phyloP scores from a whole-genome alignment of 92 coral and sea anemone genomes.

The Epizoanthus stellaris region DNA sequence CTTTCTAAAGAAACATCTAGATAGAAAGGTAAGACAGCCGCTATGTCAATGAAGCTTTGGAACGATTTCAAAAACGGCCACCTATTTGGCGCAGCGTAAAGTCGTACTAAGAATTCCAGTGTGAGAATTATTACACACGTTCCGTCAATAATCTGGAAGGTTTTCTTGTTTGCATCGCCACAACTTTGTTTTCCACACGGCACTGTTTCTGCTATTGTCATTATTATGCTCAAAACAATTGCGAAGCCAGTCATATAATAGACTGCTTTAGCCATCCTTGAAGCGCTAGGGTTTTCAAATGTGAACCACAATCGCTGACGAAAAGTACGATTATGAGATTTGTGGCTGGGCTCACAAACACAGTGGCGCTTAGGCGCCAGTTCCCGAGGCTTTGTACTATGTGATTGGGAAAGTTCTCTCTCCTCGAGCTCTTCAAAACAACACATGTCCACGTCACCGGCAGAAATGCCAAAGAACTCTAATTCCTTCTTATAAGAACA shows the following conservation, averaged over 20 bases:
- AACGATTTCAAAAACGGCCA: slow-evolving; percentile 80
- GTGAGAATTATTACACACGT: slow-evolving; percentile 86
- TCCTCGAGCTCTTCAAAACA: slow-evolving; percentile 91
- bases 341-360: slow-evolving; percentile 49
- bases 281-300: slow-evolving; percentile 83
- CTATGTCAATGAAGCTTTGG: slow-evolving; percentile 87
- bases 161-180: slow-evolving; percentile 67
- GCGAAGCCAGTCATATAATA: slow-evolving; percentile 79
- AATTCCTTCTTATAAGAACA: slow-evolving; percentile 86
- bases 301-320: slow-evolving; percentile 77
- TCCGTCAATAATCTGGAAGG: slow-evolving; percentile 81
- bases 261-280: slow-evolving; percentile 68
- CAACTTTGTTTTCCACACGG: slow-evolving; percentile 82
- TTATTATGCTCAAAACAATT: slow-evolving; percentile 74
- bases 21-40: slow-evolving; percentile 90
- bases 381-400: slow-evolving; percentile 11
- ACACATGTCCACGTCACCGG: slow-evolving; percentile 80
- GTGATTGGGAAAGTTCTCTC: neutral
- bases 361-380: slow-evolving; percentile 35
- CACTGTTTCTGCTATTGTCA: slow-evolving; percentile 88
- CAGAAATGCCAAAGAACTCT: slow-evolving; percentile 79
- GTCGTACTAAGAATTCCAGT: slow-evolving; percentile 81
- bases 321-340: slow-evolving; percentile 27
- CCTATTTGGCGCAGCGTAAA: slow-evolving; percentile 85
- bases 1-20: slow-evolving; percentile 72